A percentile compares a stretch with the other conserved stretches of the same genome.
phyloP scores from a whole-genome alignment of 2,888 invertebrate species.

The Rotaria magnacalcarata region DNA sequence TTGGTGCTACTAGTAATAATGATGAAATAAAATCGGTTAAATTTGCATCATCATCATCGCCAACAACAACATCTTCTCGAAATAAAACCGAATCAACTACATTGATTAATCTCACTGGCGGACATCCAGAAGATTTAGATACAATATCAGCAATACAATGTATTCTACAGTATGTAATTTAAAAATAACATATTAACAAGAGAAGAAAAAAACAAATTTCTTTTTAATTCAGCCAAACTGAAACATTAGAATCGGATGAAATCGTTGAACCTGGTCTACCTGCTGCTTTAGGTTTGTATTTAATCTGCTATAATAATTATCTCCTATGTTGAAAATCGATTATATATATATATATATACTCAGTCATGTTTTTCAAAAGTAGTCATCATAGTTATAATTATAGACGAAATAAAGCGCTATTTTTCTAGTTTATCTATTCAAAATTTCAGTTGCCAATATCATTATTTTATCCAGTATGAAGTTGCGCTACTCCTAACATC shows the following conservation, averaged over 20 bases:
- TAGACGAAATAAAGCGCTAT: too few species aligned
- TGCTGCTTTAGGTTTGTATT: not conserved
- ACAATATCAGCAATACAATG: not conserved
- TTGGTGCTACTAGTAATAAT: not conserved
- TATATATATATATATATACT: too few species aligned
- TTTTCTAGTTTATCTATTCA: too few species aligned
- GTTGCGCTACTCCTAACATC: too few species aligned
- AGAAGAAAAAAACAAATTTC: not conserved
- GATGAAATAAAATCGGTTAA: not conserved
- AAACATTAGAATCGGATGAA: not conserved
- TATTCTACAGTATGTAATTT: not conserved
- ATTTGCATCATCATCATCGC: not conserved
- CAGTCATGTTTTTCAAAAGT: too few species aligned
- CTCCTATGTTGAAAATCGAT: too few species aligned
- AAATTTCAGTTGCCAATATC: too few species aligned
- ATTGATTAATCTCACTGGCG: not conserved
- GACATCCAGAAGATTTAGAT: not conserved
- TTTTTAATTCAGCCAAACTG: not conserved
- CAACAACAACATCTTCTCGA: not conserved
- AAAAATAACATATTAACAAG: too few species aligned
- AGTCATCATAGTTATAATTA: too few species aligned
- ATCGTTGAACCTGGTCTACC: not conserved
- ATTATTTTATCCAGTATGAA: too few species aligned
- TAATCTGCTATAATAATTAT: not conserved
- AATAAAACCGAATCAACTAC: not conserved